phyloP scores from a whole-genome alignment of 2,888 invertebrate genomes.

The Globia sparganii region DNA sequence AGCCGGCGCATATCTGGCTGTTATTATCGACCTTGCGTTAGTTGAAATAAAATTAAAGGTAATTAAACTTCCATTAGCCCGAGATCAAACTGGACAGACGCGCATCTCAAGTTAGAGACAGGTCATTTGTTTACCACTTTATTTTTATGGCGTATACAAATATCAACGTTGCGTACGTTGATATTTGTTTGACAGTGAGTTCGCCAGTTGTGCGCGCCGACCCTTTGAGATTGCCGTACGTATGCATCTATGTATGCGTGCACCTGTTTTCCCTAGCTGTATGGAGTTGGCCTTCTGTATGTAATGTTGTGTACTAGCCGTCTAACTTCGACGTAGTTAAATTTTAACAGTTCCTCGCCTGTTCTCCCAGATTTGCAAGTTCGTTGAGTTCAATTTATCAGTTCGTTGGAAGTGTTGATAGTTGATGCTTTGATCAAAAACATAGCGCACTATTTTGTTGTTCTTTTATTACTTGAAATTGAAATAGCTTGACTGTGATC shows the following conservation, averaged over 20 bases:
- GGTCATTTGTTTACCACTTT: neutral
- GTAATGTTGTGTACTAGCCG: constrained; percentile 4
- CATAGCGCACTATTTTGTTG: neutral
- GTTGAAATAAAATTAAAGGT: neutral
- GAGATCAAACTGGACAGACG: neutral
- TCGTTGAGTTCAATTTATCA: constrained; percentile 45
- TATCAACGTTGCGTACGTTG: no score
- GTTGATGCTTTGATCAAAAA: constrained; percentile 8
- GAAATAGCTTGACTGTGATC: neutral
- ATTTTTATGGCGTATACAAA: no score
- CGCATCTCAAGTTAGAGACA: neutral
- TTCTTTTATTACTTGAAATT: neutral
- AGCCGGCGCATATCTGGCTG: neutral
- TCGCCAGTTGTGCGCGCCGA: neutral
- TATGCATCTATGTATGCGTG: neutral
- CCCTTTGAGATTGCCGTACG: neutral
- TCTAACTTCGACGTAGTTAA: constrained; percentile 49
- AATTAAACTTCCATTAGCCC: neutral
- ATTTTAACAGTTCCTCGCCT: constrained; percentile 53
- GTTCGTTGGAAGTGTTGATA: constrained; percentile 27
- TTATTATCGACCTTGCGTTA: neutral
- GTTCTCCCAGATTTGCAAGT: constrained; percentile 45
- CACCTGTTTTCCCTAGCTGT: neutral
- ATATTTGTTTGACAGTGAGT: neutral
- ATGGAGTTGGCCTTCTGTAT: neutral